Evolutionary conservation across 2,797 vertebrate genomes (phyloP), one percentile per base, ranked within the genome.

Genomic region (Poeciliopsis infans): DNA sequence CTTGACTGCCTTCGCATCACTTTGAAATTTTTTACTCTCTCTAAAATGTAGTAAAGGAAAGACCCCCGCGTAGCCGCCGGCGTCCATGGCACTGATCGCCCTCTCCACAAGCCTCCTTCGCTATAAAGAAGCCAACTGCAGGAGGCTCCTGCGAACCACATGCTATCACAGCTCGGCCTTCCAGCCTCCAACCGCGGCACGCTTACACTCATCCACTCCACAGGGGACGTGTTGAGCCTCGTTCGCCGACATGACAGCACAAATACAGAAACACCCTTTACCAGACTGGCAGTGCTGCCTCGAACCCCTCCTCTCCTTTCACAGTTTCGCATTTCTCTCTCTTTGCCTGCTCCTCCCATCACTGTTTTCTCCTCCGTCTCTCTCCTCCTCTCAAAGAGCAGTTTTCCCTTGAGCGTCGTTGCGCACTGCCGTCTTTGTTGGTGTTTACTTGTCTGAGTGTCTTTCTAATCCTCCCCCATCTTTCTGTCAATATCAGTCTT

Each of bases 101-200:
- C 79, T 83, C 84, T 69, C 46, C 2, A 61, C 41, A 76, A 53
- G 46, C 76, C 43, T 72, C 85, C 83, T 77, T 74, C 61, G 2
- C 83, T 82, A 78, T 82, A 74, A 74, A 83, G 81, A 71, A 76
- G 83, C 76, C 87, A 20, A 80, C 91, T 51, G 89, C 86, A 28
- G 90, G 93, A 91, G 86, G 86, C 87, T 87, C 84, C 80, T 76
- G 86, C 76, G 84, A 88, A 92, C 91, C 94, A 92, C 93, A 94
- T 94, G 94, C 92, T 94, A 86, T 91, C 93, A 93, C 93, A 94
- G 93, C 91, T 93, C 88, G 89, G 90, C 89, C 90, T 86, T 78
- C 88, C 89, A 92, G 89, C 92, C 91, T 93, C 92, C 92, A 84
- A 92, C 93, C 76, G 89, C 80, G 88, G 85, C 89, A 83, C 76